These are phyloP conservation scores for Acrossocheilus wenchowensis DNA, from an alignment of 2,797 vertebrate species.

Conservation along the genomic window DNA sequence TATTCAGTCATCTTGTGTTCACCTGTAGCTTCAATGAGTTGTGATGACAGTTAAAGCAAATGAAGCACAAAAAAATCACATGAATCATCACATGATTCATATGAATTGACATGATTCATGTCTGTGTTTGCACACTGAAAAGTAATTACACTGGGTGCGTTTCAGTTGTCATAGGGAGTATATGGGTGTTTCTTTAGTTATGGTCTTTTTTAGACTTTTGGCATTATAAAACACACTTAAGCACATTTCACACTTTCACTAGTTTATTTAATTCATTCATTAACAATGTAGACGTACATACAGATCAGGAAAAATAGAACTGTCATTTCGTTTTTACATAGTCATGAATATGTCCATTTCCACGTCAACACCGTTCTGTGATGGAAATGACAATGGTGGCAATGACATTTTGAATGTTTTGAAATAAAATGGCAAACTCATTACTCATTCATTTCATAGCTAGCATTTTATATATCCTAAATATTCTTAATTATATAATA, in stretches of 20 bases:
- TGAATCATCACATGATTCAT: conserved; percentile 17
- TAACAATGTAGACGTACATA: not conserved
- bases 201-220: not conserved
- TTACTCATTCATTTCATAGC: not conserved
- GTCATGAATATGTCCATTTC: not conserved
- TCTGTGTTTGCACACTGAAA: not conserved
- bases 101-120: not conserved
- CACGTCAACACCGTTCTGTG: not conserved
- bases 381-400: not conserved
- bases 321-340: not conserved
- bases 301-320: not conserved
- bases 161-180: conserved; percentile 14
- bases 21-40: conserved; percentile 16
- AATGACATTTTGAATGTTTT: not conserved
- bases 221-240: not conserved
- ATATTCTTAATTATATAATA: not conserved
- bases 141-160: conserved; percentile 1
- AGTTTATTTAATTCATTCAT: not conserved
- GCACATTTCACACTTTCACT: not conserved
- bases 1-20: not conserved
- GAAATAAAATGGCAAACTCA: not conserved
- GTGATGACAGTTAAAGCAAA: not conserved
- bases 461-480: not conserved
- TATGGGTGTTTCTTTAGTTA: conserved; percentile 4
- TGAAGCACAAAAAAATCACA: not conserved